Base-by-base conservation (phyloP, 2,888 invertebrate genomes). In the Drosophila robusta region DNA sequence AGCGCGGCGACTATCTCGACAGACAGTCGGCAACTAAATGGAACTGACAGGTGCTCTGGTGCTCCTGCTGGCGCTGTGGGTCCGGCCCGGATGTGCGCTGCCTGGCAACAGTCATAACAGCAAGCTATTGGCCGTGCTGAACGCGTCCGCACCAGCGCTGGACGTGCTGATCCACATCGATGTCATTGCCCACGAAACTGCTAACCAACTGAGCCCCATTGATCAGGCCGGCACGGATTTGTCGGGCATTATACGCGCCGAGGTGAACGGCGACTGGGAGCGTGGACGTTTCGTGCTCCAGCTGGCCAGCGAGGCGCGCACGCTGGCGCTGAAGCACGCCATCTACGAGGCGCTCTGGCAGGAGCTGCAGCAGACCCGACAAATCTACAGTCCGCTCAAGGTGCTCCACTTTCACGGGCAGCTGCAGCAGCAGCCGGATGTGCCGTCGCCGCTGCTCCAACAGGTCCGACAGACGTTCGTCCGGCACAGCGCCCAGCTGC, bases 301-400 rank as follows among this genome's bases (percentile, higher is more conserved):
- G 2, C 11, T 87, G 44, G 75, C 77, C 1, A 54, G 39, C 14
- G 14, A 60, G 26, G 62, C 71, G 0, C 75, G 62, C 12, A 79
- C 83, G 0, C 16, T 50, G 11, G 46, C 80, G 8, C 73, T 90
- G 1, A 80, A 78, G 22, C 71, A 68, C 34, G 80, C 82, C 22
- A 74, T 85, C 29, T 90, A 83, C 52, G 75, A 77, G 26, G 78
- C 77, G 0, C 39, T 90, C 11, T 89, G 90, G 89, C 63, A 75
- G 38, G 87, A 87, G 32, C 36, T 89, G 12, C 75, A 77, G 50
- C 70, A 62, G 14, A 77, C 75, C 32, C 69, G 55, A 16, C 75
- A 78, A 26, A 76, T 77, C 58, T 71, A 80, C 32, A 70, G 85
- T 69, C 87, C 89, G 3, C 32, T 63, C 4, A 51, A 74, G 18